These are phyloP conservation scores for Embiotoca jacksoni DNA, from an alignment of 2,113 vertebrate genomes.

Conservation along the genomic window DNA sequence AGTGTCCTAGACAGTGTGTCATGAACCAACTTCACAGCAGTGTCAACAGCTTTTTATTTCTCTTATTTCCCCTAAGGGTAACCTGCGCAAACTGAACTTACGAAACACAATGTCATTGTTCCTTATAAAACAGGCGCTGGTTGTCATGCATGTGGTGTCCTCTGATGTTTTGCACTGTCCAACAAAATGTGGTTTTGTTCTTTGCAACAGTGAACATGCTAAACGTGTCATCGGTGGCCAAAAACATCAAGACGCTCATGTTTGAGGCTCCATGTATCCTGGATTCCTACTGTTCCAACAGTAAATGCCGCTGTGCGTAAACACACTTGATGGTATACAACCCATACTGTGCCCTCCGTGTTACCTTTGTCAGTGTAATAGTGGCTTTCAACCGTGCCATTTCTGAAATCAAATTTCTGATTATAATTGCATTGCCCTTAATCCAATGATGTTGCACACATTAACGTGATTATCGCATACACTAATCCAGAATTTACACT, in stretches of 20 bases:
- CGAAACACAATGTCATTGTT: neutral
- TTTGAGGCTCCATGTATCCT: neutral
- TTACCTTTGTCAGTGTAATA: conserved; percentile 30
- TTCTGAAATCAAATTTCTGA: conserved; percentile 30
- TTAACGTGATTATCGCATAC: conserved; percentile 49
- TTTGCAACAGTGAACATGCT: neutral
- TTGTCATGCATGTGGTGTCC: neutral
- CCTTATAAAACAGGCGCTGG: conserved; percentile 11
- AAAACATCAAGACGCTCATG: conserved; percentile 3
- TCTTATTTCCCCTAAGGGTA: neutral
- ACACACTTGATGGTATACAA: neutral
- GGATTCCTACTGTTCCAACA: neutral
- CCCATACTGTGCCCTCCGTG: conserved; percentile 28
- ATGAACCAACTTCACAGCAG: conserved; percentile 3
- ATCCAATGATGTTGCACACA: conserved; percentile 23
- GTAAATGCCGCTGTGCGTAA: neutral
- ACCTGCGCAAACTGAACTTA: neutral
- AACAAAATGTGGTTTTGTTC: neutral
- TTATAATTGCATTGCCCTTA: conserved; percentile 39
- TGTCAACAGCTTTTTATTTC: conserved; percentile 8
- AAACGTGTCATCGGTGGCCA: neutral
- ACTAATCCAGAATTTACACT: conserved; percentile 36
- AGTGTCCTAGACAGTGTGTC: conserved; percentile 15
- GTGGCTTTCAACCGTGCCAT: conserved; percentile 9
- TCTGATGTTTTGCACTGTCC: neutral